Evolutionary conservation across 1,140 invertebrate genomes (phyloP).

Genomic region (Drosophila athabasca): DNA sequence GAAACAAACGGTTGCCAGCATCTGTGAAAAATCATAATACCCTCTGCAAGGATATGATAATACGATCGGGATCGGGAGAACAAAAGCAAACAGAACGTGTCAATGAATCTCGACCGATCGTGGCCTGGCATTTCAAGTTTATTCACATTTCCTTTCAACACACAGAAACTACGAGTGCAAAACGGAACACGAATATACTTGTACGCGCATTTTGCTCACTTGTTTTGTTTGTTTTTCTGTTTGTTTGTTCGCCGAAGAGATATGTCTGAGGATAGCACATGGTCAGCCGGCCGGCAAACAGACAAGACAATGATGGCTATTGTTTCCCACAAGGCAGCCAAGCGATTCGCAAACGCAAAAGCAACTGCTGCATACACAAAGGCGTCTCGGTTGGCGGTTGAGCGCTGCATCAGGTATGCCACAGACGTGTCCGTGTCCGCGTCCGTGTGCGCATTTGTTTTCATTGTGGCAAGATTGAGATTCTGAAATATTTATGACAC

Average conservation of each 20-base stretch:
- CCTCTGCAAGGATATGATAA: too few species aligned
- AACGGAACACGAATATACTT: slow-evolving; percentile 12
- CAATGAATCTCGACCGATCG: slow-evolving; percentile 46
- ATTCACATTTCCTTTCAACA: slow-evolving; percentile 64
- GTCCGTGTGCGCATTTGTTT: slow-evolving; percentile 4
- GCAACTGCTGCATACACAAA: slow-evolving; percentile 42
- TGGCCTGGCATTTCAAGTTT: slow-evolving; percentile 56
- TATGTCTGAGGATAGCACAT: slow-evolving; percentile 36
- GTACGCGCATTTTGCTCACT: slow-evolving; percentile 18
- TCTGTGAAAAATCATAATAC: too few species aligned
- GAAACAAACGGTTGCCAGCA: too few species aligned
- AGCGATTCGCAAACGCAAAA: background rate
- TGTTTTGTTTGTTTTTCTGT: slow-evolving; percentile 18
- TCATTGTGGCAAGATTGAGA: slow-evolving; percentile 2
- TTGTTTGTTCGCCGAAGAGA: slow-evolving; percentile 38
- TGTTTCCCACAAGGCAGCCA: slow-evolving; percentile 17
- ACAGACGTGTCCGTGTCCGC: slow-evolving; percentile 9
- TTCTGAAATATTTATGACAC: slow-evolving; percentile 40
- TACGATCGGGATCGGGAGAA: slow-evolving; percentile 13
- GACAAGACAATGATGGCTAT: slow-evolving; percentile 3
- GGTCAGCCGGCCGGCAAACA: slow-evolving; percentile 31
- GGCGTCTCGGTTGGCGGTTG: slow-evolving; percentile 14
- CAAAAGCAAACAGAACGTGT: slow-evolving; percentile 51
- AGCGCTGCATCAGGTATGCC: slow-evolving; percentile 23
- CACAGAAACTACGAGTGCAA: slow-evolving; percentile 20